phyloP scores from a whole-genome alignment of 2,888 invertebrate genomes.

The Dynastes hyllus region DNA sequence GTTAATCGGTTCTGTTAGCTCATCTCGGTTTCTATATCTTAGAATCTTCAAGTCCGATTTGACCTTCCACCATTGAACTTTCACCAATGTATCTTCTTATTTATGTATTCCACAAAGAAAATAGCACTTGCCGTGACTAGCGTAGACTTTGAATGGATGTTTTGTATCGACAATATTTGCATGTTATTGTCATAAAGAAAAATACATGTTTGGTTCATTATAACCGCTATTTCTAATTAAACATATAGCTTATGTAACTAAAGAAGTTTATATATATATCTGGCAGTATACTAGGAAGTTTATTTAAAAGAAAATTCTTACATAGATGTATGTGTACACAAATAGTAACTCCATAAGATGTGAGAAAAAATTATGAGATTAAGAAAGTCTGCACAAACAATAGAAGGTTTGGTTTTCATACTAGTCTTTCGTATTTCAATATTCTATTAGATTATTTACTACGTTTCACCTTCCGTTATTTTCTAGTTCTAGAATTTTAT shows the following conservation, averaged over 20 bases:
- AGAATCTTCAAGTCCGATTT: constrained; percentile 1
- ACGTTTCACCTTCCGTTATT: no score
- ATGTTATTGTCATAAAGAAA: constrained; percentile 19
- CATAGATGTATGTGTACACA: no score
- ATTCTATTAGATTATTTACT: no score
- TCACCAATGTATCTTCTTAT: constrained; percentile 13
- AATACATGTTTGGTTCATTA: not conserved
- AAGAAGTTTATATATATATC: not conserved
- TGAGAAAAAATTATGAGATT: no score
- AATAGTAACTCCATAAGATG: no score
- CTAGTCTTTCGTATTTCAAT: no score
- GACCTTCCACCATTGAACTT: constrained; percentile 45
- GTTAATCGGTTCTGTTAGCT: constrained; percentile 25
- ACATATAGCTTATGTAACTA: not conserved
- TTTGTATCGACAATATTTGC: constrained; percentile 12
- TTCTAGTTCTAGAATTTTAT: no score
- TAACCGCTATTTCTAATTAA: not conserved
- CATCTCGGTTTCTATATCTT: constrained; percentile 27
- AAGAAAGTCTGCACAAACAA: no score
- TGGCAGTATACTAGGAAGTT: not conserved
- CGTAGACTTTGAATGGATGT: not conserved
- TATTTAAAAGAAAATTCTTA: not conserved
- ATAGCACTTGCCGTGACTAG: not conserved
- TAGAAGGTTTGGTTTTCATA: no score
- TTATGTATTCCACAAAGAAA: constrained; percentile 30